These are phyloP conservation scores for Anoplopoma fimbria DNA, from an alignment of 2,113 vertebrate genomes.

Conservation along the genomic window DNA sequence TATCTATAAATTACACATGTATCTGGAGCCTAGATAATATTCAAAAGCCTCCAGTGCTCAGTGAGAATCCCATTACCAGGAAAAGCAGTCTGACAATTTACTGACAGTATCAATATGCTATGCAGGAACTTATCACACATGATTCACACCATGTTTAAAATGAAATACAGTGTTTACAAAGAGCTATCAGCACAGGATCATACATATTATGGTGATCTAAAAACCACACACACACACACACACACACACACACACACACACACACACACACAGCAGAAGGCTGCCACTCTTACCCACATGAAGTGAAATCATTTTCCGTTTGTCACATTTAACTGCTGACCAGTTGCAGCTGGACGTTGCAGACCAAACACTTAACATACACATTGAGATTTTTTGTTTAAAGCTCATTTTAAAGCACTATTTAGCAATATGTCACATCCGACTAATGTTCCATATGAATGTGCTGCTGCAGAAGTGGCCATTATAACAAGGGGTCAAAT, in stretches of 20 bases:
- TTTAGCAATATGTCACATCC: constrained; percentile 24
- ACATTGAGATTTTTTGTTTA: constrained; percentile 6
- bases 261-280: constrained; percentile 21
- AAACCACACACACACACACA: constrained; percentile 35
- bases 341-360: constrained; percentile 33
- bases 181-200: constrained; percentile 33
- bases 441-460: not conserved
- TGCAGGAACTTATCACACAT: constrained; percentile 24
- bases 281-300: constrained; percentile 12
- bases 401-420: constrained; percentile 23
- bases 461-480: not conserved
- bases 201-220: constrained; percentile 44
- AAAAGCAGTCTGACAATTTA: constrained; percentile 2
- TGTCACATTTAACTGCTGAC: constrained; percentile 54
- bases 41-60: constrained; percentile 9
- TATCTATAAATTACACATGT: not conserved
- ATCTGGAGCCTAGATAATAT: constrained; percentile 4
- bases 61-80: not conserved
- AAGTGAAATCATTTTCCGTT: constrained; percentile 50
- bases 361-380: constrained; percentile 27
- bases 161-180: constrained; percentile 58
- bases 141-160: constrained; percentile 51
- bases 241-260: constrained; percentile 10
- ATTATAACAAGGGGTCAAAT: constrained; percentile 28
- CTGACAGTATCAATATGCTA: not conserved